Conservation (phyloP, 2,888 invertebrate genomes). For the Luperina testacea region DNA sequence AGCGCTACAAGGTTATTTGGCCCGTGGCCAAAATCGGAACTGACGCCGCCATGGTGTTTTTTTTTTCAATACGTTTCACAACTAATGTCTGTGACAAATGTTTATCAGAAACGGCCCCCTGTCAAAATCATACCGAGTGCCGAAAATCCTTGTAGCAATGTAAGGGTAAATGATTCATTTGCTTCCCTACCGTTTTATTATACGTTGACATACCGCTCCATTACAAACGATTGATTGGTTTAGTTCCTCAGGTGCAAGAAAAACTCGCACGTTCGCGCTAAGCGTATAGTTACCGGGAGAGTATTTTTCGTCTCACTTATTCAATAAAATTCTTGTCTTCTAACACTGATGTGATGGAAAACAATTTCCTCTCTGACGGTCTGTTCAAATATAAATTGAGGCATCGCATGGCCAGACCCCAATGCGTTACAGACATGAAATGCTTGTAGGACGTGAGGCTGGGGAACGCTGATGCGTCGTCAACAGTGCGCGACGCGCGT, state of each 20-base stretch:
- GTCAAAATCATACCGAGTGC: background rate
- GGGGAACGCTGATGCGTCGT: background rate
- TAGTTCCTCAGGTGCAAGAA: background rate
- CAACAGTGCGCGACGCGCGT: constrained; percentile 15
- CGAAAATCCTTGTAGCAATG: background rate
- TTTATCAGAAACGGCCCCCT: background rate
- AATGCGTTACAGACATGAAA: background rate
- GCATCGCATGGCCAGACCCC: background rate
- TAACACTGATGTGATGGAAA: background rate
- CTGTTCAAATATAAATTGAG: constrained; percentile 30
- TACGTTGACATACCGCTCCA: constrained; percentile 1
- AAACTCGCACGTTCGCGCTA: background rate
- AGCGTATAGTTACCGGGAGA: background rate
- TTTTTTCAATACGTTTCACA: background rate
- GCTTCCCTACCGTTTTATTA: background rate
- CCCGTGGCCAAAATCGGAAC: background rate
- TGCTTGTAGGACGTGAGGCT: background rate
- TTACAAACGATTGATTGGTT: constrained; percentile 33
- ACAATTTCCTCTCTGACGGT: background rate
- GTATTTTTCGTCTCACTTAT: background rate
- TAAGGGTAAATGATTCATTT: background rate
- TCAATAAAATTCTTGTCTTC: background rate
- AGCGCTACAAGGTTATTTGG: background rate
- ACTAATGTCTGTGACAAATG: background rate
- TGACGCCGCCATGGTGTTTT: background rate